Evolutionary conservation across 2,888 invertebrate species (phyloP), one percentile per base, ranked within the genome.

Genomic region (Erebia palarica): DNA sequence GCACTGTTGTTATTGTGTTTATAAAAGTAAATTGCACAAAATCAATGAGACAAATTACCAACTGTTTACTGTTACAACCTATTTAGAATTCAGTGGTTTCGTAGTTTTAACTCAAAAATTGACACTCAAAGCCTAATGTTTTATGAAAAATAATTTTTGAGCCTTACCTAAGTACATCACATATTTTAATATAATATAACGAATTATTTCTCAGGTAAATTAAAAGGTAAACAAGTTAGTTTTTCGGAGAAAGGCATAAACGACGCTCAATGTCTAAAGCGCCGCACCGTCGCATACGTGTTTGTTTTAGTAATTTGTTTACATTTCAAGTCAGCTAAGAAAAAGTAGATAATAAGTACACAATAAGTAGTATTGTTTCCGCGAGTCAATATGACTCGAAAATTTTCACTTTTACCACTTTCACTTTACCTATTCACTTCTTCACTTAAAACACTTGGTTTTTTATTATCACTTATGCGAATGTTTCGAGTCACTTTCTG

Each of bases 91-190:
- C 11, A 11, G 3, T 44, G 11, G 10, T 44, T 44, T 44, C n/a
- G 13, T 7, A 5, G 14, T 51, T 18, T 3, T 21, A 47, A 21
- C 44, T 18, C 47, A 21, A 63, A 63, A 63, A 63, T 14, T 63
- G 8, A 49, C 18, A 63, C 61, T 63, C 21, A 63, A 49, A 49
- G 18, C 63, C n/a, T 4, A 42, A 47, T 18, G 14, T 65, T 57
- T 21, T 27, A 55, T 47, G 63, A 59, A 76, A 75, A 73, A 74
- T 69, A 70, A 68, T 60, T 77, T 77, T 77, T 77, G 74, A 76
- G 75, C 74, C 73, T 73, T 73, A 74, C 70, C 70, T 76, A 75
- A 77, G 64, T 79, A 77, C 49, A 79, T 79, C 58, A 77, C 75
- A 67, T 75, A 53, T 75, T 73, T 42, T 58, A 47, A 47, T 47